Percentiles rank a stretch among this genome's conserved stretches.
Evolutionary conservation across 2,113 vertebrate species (phyloP).

Genomic region (Amazona vittata): DNA sequence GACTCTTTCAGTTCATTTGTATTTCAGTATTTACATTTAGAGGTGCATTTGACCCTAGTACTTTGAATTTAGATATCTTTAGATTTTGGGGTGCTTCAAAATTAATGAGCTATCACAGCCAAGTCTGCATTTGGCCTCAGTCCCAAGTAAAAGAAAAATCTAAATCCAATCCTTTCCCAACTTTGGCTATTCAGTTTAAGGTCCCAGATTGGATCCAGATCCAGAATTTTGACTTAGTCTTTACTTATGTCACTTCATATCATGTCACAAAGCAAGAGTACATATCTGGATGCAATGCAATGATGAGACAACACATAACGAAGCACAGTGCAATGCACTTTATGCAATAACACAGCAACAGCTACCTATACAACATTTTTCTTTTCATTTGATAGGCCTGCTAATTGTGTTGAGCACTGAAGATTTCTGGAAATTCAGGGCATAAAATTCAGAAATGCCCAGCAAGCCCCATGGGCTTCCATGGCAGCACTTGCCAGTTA

Average conservation of each 20-base stretch:
- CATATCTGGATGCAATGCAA: background rate
- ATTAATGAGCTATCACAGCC: background rate
- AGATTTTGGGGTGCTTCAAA: background rate
- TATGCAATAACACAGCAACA: background rate
- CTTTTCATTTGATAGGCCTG: background rate
- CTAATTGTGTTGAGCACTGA: background rate
- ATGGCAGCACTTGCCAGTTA: slow-evolving; percentile 60
- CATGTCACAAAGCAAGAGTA: background rate
- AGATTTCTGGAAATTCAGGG: background rate
- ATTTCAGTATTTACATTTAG: background rate
- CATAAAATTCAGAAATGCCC: slow-evolving; percentile 11
- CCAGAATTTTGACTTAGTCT: background rate
- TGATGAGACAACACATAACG: background rate
- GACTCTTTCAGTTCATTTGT: background rate
- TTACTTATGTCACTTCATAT: background rate
- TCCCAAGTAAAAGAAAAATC: background rate
- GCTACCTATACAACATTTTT: background rate
- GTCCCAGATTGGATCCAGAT: background rate
- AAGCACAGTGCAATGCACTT: background rate
- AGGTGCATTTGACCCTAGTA: background rate
- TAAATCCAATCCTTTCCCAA: background rate
- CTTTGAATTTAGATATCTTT: background rate
- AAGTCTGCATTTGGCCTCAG: background rate
- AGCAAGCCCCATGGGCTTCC: background rate
- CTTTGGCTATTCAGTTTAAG: background rate